Evolutionary conservation across 2,888 invertebrate genomes (phyloP), one percentile per base, ranked within the genome.

Genomic region (Pachycephus smyrnensis): DNA sequence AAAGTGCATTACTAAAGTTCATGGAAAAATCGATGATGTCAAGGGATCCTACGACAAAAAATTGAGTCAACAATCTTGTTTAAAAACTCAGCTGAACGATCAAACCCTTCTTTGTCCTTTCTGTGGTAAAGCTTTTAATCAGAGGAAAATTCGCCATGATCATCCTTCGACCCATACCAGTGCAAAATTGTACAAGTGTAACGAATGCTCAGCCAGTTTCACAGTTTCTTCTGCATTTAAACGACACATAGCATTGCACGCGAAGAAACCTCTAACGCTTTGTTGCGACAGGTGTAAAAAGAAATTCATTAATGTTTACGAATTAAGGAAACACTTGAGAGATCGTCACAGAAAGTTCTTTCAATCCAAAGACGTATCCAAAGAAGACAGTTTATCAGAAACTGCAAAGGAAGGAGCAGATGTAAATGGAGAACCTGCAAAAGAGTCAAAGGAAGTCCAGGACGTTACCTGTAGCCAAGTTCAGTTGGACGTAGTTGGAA

Each of bases 321-420:
- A 74, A 32, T 77, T 77, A 73, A 35, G 74, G 4, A 74, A 68
- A 36, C 77, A 77, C 35, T 32, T 77, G n/a, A 77, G 71, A 68
- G 23, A 40, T 69, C 68, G 69, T 69, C 77, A 75, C 12, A 75
- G 75, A 30, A 36, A 73, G 69, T 31, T 77, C 6, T 31, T 23
- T 31, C 55, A 35, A 35, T 31, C 31, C 23, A 69, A 68, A 15
- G 68, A 73, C 73, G 68, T 73, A 73, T 40, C 73, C 23, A 32
- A 73, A 31, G 73, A 40, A n/a, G 73, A 69, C 11, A 73, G 68
- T 68, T 23, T 55, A 11, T 15, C 23, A 15, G 73, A 73, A 12
- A 40, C 12, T 37, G 12, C 32, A 23, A 76, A 37, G 31, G 55
- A 71, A 31, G 31, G 33, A 15, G 30, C 69, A 6, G 73, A 36